These are phyloP conservation scores for Dynastes grantii DNA, from an alignment of 2,888 invertebrate genomes.

Conservation along the genomic window DNA sequence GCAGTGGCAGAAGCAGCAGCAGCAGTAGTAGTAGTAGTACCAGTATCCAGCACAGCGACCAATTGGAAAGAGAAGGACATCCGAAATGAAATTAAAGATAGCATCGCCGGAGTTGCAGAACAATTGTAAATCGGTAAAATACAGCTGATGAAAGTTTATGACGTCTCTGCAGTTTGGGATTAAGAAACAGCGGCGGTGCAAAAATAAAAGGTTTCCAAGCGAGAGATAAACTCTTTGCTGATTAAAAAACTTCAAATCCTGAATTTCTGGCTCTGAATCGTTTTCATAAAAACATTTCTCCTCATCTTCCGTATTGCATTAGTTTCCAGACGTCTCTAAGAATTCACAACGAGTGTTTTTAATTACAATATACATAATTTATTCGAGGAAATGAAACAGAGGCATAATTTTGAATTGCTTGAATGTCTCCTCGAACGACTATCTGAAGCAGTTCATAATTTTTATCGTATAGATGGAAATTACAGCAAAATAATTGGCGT, in stretches of 20 bases:
- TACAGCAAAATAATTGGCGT: too few relatives aligned
- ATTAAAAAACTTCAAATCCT: not conserved
- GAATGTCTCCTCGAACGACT: too few relatives aligned
- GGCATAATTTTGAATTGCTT: too few relatives aligned
- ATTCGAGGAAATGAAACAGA: too few relatives aligned
- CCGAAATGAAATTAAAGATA: constrained; percentile 22
- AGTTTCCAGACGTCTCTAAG: too few relatives aligned
- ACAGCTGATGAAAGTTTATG: constrained; percentile 24
- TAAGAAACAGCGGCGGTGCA: constrained; percentile 6
- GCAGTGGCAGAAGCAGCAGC: not conserved
- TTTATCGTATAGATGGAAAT: too few relatives aligned
- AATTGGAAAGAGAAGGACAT: constrained; percentile 5
- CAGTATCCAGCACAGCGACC: not conserved
- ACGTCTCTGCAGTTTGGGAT: constrained; percentile 15
- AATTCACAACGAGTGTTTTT: too few relatives aligned
- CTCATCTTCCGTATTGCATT: not conserved
- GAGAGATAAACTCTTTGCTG: constrained; percentile 8
- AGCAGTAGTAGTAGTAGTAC: not conserved
- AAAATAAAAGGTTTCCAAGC: not conserved
- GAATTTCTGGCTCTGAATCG: not conserved
- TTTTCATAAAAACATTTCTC: not conserved
- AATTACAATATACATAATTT: too few relatives aligned
- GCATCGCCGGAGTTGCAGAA: constrained; percentile 14
- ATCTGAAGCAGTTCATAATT: too few relatives aligned
- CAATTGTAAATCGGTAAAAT: constrained; percentile 35